Conservation (phyloP, 2,113 vertebrate species). For the Cinclus cinclus region DNA sequence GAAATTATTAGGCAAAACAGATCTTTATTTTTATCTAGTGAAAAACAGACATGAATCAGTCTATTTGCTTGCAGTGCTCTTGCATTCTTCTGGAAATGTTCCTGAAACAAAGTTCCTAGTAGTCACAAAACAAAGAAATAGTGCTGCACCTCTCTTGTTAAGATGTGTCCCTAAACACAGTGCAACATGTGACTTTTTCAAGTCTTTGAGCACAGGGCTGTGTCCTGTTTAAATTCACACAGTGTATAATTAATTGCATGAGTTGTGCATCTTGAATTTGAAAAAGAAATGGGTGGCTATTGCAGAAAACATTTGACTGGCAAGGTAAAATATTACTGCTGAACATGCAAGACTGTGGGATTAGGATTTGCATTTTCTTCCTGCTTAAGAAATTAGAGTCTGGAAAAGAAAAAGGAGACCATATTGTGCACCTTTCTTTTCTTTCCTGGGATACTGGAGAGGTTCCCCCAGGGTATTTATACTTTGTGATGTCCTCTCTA, state of each 20-base stretch:
- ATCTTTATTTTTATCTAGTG: neutral
- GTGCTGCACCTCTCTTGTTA: neutral
- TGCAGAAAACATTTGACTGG: neutral
- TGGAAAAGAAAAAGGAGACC: neutral
- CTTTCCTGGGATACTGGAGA: neutral
- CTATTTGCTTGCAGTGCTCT: neutral
- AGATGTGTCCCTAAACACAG: neutral
- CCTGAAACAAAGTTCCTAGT: neutral
- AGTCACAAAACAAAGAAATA: neutral
- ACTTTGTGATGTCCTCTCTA: neutral
- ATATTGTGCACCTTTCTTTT: rapidly evolving
- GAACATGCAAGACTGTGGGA: neutral
- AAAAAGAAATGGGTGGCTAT: neutral
- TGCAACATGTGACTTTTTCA: neutral
- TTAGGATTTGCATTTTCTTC: neutral
- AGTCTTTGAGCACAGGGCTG: neutral
- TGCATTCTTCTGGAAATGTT: neutral
- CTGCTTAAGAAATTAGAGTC: neutral
- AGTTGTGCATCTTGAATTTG: neutral
- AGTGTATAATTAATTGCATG: neutral
- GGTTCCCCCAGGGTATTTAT: neutral
- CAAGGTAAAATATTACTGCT: neutral
- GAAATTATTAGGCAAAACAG: neutral
- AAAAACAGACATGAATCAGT: neutral
- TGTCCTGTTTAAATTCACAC: neutral